Evolutionary conservation across 2,797 vertebrate genomes (phyloP).

Genomic region (Gymnothorax reevesii): DNA sequence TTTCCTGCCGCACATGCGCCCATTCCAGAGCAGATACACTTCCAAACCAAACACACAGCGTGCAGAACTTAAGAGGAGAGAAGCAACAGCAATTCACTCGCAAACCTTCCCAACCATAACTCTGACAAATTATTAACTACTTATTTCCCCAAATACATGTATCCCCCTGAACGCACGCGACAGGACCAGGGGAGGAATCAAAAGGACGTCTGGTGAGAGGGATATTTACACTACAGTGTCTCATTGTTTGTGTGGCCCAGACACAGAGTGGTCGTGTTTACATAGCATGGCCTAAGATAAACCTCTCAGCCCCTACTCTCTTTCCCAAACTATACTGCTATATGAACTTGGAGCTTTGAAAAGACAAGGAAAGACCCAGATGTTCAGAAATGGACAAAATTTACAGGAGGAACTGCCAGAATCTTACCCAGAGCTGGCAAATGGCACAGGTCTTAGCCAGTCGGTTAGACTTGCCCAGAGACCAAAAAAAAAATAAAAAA

Average conservation of each 20-base stretch:
- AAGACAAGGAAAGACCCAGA: neutral
- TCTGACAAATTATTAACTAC: neutral
- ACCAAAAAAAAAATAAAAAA: too few relatives aligned
- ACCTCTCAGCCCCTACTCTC: neutral
- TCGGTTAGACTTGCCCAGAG: too few relatives aligned
- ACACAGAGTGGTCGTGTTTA: neutral
- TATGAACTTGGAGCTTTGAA: neutral
- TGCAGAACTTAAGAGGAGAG: neutral
- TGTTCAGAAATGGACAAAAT: neutral
- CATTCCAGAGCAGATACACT: neutral
- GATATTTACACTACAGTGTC: neutral
- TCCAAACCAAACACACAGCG: neutral
- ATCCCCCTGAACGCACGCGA: neutral
- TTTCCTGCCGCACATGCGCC: constrained; percentile 13
- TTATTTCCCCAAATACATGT: neutral
- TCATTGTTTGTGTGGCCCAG: neutral
- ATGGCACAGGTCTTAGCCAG: too few relatives aligned
- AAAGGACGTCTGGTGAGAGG: neutral
- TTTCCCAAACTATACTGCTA: neutral
- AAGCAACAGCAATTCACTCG: neutral
- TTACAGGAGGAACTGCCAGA: neutral
- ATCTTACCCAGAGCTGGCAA: neutral
- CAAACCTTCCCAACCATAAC: neutral
- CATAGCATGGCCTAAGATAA: neutral
- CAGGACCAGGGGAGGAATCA: neutral